phyloP scores from a whole-genome alignment of 2,113 vertebrate species.

The Acanthisitta chloris region DNA sequence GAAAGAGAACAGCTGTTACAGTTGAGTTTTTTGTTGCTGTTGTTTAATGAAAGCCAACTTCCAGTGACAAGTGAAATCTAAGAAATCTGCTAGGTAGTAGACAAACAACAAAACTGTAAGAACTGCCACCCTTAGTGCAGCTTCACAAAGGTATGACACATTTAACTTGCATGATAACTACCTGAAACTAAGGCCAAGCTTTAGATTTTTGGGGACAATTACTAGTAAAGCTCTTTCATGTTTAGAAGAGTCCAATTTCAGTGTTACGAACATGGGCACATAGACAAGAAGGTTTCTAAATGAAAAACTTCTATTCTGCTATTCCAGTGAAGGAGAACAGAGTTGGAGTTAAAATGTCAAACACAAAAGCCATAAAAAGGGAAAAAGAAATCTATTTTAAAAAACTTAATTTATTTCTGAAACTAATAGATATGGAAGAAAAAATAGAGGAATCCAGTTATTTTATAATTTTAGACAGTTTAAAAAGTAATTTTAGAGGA shows the following conservation, averaged over 20 bases:
- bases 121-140: neutral
- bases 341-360: neutral
- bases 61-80: neutral
- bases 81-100: neutral
- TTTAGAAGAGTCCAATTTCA: neutral
- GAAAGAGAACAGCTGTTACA: neutral
- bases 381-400: neutral
- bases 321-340: neutral
- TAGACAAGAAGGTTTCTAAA: neutral
- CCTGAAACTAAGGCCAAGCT: neutral
- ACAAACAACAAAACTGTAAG: neutral
- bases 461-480: neutral
- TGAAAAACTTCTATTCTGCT: neutral
- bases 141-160: neutral
- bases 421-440: neutral
- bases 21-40: neutral
- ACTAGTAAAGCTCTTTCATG: neutral
- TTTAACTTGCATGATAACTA: neutral
- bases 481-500: neutral
- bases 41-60: neutral
- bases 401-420: neutral
- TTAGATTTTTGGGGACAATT: neutral
- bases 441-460: neutral
- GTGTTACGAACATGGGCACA: neutral
- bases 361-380: neutral